A percentile compares a stretch with the other conserved stretches of the same genome.
Conservation (phyloP, 2,113 vertebrate genomes). For the Centropus unirufus region DNA sequence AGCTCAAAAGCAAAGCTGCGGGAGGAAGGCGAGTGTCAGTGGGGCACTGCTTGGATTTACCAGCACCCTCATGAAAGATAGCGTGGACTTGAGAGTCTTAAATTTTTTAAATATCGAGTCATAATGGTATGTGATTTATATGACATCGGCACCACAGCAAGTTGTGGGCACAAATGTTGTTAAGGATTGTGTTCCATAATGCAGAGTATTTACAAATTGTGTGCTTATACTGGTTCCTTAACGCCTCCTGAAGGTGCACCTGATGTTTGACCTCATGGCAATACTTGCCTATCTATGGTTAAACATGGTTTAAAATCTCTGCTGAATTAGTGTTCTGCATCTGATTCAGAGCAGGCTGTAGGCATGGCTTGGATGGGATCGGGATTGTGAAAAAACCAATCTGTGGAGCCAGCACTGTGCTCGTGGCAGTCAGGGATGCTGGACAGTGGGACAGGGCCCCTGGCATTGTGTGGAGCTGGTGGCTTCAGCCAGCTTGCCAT, state of each 20-base stretch:
- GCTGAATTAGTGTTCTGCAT: not conserved
- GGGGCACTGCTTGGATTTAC: accelerated
- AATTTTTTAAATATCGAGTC: not conserved
- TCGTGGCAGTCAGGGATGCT: not conserved
- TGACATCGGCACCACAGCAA: not conserved
- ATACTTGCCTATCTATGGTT: not conserved
- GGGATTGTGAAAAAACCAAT: not conserved
- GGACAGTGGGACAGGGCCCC: accelerated
- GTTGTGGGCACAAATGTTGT: not conserved
- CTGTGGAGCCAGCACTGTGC: not conserved
- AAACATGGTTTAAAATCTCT: not conserved
- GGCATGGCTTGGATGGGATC: not conserved
- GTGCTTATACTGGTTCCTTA: not conserved
- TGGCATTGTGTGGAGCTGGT: not conserved
- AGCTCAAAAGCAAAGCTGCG: not conserved
- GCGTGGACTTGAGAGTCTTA: not conserved
- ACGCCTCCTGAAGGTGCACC: not conserved
- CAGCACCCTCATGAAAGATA: not conserved
- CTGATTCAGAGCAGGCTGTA: not conserved
- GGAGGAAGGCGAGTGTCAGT: not conserved
- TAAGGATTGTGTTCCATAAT: not conserved
- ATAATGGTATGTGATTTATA: not conserved
- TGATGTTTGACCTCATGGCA: not conserved
- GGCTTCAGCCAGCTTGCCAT: not conserved
- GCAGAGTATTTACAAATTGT: not conserved